Base-by-base conservation (phyloP, 2,113 vertebrate genomes). In the Pteruthius melanotis region DNA sequence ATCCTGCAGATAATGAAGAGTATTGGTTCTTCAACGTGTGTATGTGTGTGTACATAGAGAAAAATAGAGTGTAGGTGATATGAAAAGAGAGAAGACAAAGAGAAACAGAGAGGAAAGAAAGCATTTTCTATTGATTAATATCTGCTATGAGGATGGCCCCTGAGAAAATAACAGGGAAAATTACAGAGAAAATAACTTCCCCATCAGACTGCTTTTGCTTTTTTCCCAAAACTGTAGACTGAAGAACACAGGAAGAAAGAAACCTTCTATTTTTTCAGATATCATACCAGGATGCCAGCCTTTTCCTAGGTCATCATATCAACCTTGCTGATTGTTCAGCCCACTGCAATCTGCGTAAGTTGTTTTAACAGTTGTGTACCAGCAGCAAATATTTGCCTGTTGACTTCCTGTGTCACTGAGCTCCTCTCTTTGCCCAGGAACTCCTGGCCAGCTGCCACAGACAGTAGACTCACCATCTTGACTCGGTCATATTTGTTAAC, bases 351-450 rank as follows among this genome's bases (percentile, higher is more conserved):
- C 90, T 97, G 83, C 86, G 86, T 96, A 96, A 97, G 71, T 93
- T 96, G 79, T 90, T 91, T 95, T 93, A 96, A 88, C 96, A 97
- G 90, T 84, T 89, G 84, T 90, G 72, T 90, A 89, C 79, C 49
- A 83, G 96, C 19, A 87, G 74, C 95, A 98, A 98, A 98, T 64
- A 95, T 56, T 96, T 18, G 21, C 35, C 60, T 91, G 87, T 61
- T 94, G 90, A 85, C 85, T 97, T 98, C 97, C 97, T 89, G 77
- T 95, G 95, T 94, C 92, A 79, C 77, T 68, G 78, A 94, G 84
- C 69, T 95, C 44, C 84, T 84, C 66, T 77, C 93, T 94, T 95
- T 95, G 90, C 85, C 63, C 90, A 77, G 54, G 54, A 69, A 22
- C 74, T 77, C 49, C 80, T 95, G 95, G 94, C 90, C 64, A 64